Percentiles rank a stretch among this genome's conserved stretches.
phyloP scores from a whole-genome alignment of 2,888 invertebrate genomes.

The Caenorhabditis panamensis region DNA sequence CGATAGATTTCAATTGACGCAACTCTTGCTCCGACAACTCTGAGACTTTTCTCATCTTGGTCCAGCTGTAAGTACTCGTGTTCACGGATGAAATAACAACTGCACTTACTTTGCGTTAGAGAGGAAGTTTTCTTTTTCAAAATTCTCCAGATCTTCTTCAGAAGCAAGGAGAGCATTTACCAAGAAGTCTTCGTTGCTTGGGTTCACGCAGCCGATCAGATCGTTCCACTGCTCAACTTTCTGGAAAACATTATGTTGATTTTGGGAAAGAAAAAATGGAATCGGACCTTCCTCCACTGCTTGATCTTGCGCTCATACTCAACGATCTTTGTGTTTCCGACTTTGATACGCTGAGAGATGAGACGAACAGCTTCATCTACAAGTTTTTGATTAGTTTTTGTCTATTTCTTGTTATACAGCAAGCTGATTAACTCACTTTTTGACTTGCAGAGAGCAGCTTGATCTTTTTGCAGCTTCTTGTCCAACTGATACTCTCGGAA shows the following conservation, averaged over 20 bases:
- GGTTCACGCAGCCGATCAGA: constrained; percentile 8
- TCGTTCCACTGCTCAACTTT: constrained; percentile 1
- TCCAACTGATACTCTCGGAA: constrained; percentile 1
- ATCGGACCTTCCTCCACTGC: background rate
- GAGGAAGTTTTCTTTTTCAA: constrained; percentile 31
- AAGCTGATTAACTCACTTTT: background rate
- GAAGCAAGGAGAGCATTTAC: constrained; percentile 11
- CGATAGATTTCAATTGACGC: background rate
- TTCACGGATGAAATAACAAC: no score
- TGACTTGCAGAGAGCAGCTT: background rate
- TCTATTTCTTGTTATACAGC: background rate
- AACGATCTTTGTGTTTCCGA: background rate
- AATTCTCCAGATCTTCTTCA: constrained; percentile 20
- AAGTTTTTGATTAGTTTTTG: background rate
- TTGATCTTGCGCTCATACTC: background rate
- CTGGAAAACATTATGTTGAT: background rate
- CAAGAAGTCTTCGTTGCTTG: constrained; percentile 31
- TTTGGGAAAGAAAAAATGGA: background rate
- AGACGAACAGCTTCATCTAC: background rate
- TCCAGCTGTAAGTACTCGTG: constrained; percentile 49
- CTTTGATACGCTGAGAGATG: background rate
- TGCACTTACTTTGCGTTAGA: background rate
- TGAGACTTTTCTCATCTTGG: constrained; percentile 9
- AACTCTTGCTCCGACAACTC: constrained; percentile 13
- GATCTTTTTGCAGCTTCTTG: background rate